phyloP scores from a whole-genome alignment of 2,113 vertebrate genomes.

The Caloenas nicobarica region DNA sequence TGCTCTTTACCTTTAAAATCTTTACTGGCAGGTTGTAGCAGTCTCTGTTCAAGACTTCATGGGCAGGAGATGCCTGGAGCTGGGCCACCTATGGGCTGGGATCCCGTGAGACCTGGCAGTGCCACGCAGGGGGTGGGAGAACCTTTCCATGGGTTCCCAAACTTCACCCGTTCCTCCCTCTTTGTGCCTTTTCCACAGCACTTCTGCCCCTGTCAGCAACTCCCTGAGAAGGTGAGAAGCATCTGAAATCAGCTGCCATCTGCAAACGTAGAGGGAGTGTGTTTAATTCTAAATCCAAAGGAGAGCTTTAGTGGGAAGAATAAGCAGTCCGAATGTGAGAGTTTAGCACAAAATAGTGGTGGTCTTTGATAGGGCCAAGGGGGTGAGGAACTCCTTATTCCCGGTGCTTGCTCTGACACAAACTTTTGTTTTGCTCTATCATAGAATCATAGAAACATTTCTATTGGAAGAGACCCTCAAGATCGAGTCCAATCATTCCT shows the following conservation, averaged over 20 bases:
- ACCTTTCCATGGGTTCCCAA: neutral
- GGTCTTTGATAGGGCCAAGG: neutral
- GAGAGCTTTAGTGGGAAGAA: neutral
- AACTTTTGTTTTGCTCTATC: neutral
- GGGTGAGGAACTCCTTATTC: neutral
- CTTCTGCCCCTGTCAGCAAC: neutral
- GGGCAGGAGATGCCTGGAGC: neutral
- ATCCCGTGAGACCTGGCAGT: neutral
- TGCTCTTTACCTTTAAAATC: neutral
- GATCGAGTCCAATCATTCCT: too few species aligned
- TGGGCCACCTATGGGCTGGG: neutral
- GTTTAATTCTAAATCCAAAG: neutral
- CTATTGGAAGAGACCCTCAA: too few species aligned
- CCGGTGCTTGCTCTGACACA: neutral
- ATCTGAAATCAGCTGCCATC: neutral
- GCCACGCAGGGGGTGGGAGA: rapidly evolving
- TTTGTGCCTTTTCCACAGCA: neutral
- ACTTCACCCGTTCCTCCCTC: neutral
- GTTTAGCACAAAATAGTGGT: neutral
- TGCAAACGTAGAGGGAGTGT: neutral
- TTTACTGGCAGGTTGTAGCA: neutral
- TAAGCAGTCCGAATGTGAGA: neutral
- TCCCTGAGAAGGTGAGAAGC: neutral
- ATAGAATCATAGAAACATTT: too few species aligned
- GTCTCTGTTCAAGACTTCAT: neutral